Evolutionary conservation across 64 coral and sea anemone genomes (phyloP), one percentile per base, ranked within the genome.

Genomic region (Montipora foliosa): DNA sequence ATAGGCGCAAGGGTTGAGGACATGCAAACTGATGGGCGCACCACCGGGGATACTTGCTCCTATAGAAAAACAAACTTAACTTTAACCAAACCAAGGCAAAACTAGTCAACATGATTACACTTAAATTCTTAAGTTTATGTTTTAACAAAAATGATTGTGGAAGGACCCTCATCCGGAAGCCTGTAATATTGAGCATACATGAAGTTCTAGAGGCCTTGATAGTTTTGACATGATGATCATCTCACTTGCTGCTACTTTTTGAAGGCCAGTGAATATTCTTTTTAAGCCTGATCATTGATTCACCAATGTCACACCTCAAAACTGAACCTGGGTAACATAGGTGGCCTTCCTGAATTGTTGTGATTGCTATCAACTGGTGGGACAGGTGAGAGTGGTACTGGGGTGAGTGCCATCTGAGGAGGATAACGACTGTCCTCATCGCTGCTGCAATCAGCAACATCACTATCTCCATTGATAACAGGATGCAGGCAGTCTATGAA

Each of bases 361-460:
- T 93, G 81, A 12, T 78, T 61, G 13, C 14, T 29, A 25, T 94
- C 95, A 6, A 82, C 75, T 24, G 92, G 78, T 24, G 92, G 92
- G 1, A 93, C 69, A 25, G 96, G 92, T 6, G 96, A 94, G 60
- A 6, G 83, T 75, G 96, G 96, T 83, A 97, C 83, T 15, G 96
- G 96, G 7, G 96, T 97, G 13, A 97, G 87, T 19, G 94, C 96
- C 96, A 97, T 97, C 60, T 97, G 96, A 51, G 96, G 96, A 37
- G 89, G 96, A 70, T 97, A 97, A 24, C 96, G 92, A 47, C 64
- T 82, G 55, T 97, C 96, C 14, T 97, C 96, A 55, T 97, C 96
- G 67, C 96, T 97, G 77, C 96, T 97, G 21, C 88, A 95, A 3
- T 80, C 96, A n/a, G 78, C 7, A 0, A 79, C 70, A 44, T 85